Conservation (phyloP, 1,140 invertebrate species). For the Oreohelix idahoensis region DNA sequence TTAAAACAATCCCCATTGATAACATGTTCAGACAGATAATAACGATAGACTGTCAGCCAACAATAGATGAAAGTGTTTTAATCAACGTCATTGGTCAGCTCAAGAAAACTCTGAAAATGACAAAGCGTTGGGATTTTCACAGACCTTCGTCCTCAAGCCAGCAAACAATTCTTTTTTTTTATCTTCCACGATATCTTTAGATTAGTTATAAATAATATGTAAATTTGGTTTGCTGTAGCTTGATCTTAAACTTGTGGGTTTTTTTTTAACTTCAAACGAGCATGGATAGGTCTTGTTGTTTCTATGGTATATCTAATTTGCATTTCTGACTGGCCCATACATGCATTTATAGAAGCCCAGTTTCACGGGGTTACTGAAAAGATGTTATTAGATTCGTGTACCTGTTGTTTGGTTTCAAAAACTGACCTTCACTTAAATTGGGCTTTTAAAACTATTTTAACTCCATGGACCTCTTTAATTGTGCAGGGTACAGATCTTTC, state of each 20-base stretch:
- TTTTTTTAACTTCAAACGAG: too few relatives aligned
- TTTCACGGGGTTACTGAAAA: too few relatives aligned
- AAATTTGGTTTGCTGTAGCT: background rate
- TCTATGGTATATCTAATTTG: too few relatives aligned
- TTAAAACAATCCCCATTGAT: constrained; percentile 75
- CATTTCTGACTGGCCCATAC: too few relatives aligned
- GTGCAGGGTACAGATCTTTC: too few relatives aligned
- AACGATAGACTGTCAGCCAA: constrained; percentile 54
- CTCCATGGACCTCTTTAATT: too few relatives aligned
- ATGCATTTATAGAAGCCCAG: too few relatives aligned
- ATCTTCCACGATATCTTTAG: constrained; percentile 28
- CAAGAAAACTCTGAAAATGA: constrained; percentile 38
- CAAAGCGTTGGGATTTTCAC: constrained; percentile 20
- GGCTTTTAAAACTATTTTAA: too few relatives aligned
- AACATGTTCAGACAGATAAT: constrained; percentile 44
- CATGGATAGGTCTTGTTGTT: too few relatives aligned
- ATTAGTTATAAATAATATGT: constrained; percentile 21
- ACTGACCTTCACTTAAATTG: too few relatives aligned
- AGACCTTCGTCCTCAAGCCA: constrained; percentile 27
- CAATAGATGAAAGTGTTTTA: constrained; percentile 45
- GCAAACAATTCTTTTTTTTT: constrained; percentile 16
- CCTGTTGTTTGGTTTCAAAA: too few relatives aligned
- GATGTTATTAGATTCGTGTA: too few relatives aligned
- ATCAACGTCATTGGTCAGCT: constrained; percentile 49
- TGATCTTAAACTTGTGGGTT: background rate